phyloP scores from a whole-genome alignment of 2,113 vertebrate genomes.

The Psilopsiagon aurifrons region DNA sequence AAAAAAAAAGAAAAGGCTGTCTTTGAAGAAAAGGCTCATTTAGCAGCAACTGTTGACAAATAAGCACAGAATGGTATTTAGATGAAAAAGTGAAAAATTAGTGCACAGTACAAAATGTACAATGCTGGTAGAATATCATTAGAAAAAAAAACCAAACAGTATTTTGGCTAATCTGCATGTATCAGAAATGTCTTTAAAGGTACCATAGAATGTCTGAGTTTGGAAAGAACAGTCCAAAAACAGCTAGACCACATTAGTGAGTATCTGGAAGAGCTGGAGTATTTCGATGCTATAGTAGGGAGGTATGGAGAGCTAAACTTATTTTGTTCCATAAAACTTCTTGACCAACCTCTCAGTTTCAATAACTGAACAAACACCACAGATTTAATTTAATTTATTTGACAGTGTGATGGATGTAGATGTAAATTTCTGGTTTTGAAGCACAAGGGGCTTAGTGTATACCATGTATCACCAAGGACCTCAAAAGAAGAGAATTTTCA shows the following conservation, averaged over 20 bases:
- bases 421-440: neutral
- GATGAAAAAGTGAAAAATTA: neutral
- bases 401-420: neutral
- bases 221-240: neutral
- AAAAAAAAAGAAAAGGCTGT: neutral
- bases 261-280: neutral
- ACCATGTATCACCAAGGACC: neutral
- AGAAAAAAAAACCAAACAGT: neutral
- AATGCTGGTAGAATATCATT: neutral
- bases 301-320: neutral
- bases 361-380: neutral
- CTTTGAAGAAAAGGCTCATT: neutral
- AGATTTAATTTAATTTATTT: neutral
- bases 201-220: neutral
- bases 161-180: neutral
- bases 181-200: neutral
- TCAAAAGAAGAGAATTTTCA: neutral
- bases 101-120: rapidly evolving
- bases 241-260: rapidly evolving
- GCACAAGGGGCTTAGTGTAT: neutral
- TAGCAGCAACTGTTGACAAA: neutral
- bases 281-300: neutral
- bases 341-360: neutral
- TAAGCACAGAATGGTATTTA: rapidly evolving
- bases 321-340: neutral